Percentiles rank a stretch among this genome's conserved stretches.
These are phyloP conservation scores for Megaustenia siamemsis DNA, from an alignment of 2,888 invertebrate genomes.

Conservation along the genomic window DNA sequence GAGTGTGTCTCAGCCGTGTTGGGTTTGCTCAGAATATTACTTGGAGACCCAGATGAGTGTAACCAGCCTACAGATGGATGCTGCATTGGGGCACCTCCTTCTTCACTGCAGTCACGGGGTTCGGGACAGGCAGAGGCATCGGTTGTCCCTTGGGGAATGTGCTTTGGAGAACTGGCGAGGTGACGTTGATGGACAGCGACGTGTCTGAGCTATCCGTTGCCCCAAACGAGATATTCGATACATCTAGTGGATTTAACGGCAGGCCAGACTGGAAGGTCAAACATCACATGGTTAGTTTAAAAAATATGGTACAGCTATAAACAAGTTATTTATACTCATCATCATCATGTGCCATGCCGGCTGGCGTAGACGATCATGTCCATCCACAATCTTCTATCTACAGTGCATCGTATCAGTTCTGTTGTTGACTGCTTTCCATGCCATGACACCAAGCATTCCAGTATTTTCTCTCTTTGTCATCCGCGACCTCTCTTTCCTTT, in stretches of 20 bases:
- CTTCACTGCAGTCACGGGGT: slow-evolving; percentile 3
- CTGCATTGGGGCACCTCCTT: slow-evolving; percentile 20
- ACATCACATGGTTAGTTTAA: neutral
- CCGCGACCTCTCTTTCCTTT: too few relatives aligned
- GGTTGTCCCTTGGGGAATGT: slow-evolving; percentile 53
- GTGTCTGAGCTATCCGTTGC: slow-evolving; percentile 55
- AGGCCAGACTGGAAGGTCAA: slow-evolving; percentile 42
- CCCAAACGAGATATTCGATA: slow-evolving; percentile 42
- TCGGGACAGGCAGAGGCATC: neutral
- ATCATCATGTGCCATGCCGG: neutral
- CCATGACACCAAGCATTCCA: too few relatives aligned
- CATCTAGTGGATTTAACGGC: slow-evolving; percentile 52
- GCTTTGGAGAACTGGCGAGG: slow-evolving; percentile 62
- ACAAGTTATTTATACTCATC: neutral
- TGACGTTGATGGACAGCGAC: slow-evolving; percentile 65
- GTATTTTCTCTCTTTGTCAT: too few relatives aligned
- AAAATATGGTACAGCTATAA: neutral
- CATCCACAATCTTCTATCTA: neutral
- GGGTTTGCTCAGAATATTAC: slow-evolving; percentile 39
- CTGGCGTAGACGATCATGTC: neutral
- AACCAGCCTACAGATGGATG: neutral
- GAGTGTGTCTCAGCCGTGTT: slow-evolving; percentile 41
- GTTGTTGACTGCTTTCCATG: too few relatives aligned
- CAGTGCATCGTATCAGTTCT: too few relatives aligned
- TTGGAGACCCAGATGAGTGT: slow-evolving; percentile 26